Base-by-base conservation (phyloP, 2,888 invertebrate genomes). In the Tyria jacobaeae region DNA sequence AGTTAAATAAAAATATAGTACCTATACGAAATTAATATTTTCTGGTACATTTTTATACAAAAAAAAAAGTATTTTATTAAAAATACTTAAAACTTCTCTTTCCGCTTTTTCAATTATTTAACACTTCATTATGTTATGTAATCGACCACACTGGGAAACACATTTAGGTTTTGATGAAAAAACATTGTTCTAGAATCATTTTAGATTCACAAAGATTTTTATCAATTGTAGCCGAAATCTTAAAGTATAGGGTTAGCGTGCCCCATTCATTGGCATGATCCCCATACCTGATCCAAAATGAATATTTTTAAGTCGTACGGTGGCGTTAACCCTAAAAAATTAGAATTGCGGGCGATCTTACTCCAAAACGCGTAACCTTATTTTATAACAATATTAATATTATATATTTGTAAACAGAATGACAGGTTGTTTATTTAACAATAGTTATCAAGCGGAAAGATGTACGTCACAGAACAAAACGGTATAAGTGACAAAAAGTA, bases 1-100 rank as follows among this genome's bases (percentile, higher is more conserved):
- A 63, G 73, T 51, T 44, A 21, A 49, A 60, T 61, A 31, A 53
- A 73, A 37, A 60, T 52, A 60, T 52, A 63, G 44, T 44, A 58
- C n/a, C n/a, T n/a, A n/a, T n/a, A 21, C 12, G 10, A 1, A 35
- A 21, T 2, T 17, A 24, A 51, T 24, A 15, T 14, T 51, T 58
- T 44, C 6, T 39, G 37, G 24, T 10, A n/a, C 14, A 44, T 21
- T 12, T 17, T 27, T 39, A n/a, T 14, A 51, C 31, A 39, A 27
- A 31, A 57, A 50, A 57, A 9, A 1, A n/a, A 50, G 14, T n/a
- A 6, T 50, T 57, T 39, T 9, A 27, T 39, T 17, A 31, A 50
- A 9, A 21, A 50, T 35, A 41, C 24, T 39, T 49, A 37, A 15
- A 48, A 47, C 14, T 35, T 25, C 21, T 25, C 48, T 56, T 48